Evolutionary conservation across 2,797 vertebrate genomes (phyloP), one percentile per base, ranked within the genome.

Genomic region (Coregonus ussuriensis): DNA sequence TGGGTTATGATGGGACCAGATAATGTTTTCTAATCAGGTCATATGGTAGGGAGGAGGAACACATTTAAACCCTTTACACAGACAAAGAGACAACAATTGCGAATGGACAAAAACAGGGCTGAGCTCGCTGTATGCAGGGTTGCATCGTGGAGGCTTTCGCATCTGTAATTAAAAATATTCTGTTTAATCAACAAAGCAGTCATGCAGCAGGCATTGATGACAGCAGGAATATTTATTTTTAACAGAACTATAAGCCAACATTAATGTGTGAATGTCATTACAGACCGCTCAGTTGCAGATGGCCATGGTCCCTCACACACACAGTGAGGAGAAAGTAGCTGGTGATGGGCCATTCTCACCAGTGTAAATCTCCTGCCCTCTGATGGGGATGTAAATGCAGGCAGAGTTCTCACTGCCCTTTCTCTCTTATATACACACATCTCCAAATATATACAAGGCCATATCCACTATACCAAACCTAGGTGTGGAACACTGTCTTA

Each of bases 371-470:
- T 82, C 25, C 79, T 77, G 65, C 63, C 71, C 74, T 82, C 73
- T 81, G 52, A 85, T 74, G 77, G 77, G 78, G 25, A 65, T 77
- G 74, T 51, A 85, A 78, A 85, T 87, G 29, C 70, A 78, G 68
- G 72, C 1, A 78, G 54, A 78, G 54, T 67, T 84, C 67, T 74
- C 70, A 70, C 51, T 75, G 71, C 77, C 82, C 16, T 77, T 78
- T 79, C 33, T 69, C 25, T 35, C 51, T 47, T 66, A 73, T 35
- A 47, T 6, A 59, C 70, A 62, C 72, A 70, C n/a, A 71, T 4
- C 73, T 77, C 69, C 75, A 6, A 63, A 72, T 51, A 66, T 47
- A 66, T 51, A 75, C 31, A 54, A 73, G 59, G 16, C n/a, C 29
- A 63, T 16, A 63, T 21, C 6, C 1, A 72, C 33, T n/a, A n/a